Conservation (phyloP, 2,113 vertebrate species). For the Chloropsis cyanopogon region DNA sequence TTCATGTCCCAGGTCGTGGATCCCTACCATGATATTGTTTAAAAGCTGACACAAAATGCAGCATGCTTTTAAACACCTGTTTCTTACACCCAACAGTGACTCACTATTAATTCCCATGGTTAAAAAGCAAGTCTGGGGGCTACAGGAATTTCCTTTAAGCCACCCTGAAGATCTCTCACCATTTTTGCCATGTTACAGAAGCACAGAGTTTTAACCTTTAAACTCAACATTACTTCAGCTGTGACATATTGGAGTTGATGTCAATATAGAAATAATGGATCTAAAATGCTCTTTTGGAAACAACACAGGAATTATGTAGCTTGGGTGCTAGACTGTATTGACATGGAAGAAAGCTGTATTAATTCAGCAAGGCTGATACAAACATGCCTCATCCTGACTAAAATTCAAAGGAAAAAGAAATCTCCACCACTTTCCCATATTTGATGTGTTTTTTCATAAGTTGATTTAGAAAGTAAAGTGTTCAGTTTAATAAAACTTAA, state of each 20-base stretch:
- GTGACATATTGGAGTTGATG: neutral
- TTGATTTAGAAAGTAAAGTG: neutral
- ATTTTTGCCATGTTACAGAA: neutral
- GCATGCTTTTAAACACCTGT: neutral
- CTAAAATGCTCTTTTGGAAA: neutral
- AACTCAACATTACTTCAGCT: neutral
- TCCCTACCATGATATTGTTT: neutral
- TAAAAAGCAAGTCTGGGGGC: neutral
- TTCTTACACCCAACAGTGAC: neutral
- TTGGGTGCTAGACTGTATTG: neutral
- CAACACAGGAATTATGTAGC: neutral
- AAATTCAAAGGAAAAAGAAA: neutral
- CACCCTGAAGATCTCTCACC: neutral
- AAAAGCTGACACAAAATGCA: neutral
- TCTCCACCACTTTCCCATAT: neutral
- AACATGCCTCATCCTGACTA: neutral
- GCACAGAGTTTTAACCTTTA: neutral
- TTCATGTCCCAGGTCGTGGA: neutral
- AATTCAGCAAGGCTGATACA: neutral
- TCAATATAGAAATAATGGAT: neutral
- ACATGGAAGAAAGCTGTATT: neutral
- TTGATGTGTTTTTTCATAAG: neutral
- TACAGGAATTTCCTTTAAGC: neutral
- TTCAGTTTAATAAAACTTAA: neutral
- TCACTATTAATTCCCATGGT: neutral